phyloP scores from a whole-genome alignment of 2,888 invertebrate genomes.

The Stenurella melanura region DNA sequence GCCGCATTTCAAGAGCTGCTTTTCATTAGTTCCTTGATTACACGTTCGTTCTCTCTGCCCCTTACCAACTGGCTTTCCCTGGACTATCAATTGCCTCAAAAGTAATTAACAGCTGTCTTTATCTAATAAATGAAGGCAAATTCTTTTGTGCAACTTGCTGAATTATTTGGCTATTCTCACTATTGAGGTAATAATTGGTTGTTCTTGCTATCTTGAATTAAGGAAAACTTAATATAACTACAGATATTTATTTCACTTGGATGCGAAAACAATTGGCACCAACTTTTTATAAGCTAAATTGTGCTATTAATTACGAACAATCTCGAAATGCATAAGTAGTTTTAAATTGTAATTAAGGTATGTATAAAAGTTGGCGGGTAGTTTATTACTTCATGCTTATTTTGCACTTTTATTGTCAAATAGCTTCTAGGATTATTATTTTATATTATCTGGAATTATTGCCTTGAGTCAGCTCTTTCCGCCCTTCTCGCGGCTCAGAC shows the following conservation, averaged over 20 bases:
- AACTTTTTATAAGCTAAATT: not conserved
- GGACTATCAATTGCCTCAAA: too few relatives aligned
- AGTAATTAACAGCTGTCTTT: too few relatives aligned
- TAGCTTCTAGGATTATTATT: slow-evolving; percentile 55
- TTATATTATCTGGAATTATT: slow-evolving; percentile 51
- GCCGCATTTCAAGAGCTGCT: too few relatives aligned
- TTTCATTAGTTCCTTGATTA: too few relatives aligned
- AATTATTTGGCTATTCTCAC: not conserved
- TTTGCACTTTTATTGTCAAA: slow-evolving; percentile 51
- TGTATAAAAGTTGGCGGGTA: slow-evolving; percentile 11
- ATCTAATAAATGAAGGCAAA: not conserved
- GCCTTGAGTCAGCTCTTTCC: slow-evolving; percentile 56
- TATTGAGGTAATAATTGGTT: not conserved
- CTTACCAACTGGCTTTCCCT: too few relatives aligned
- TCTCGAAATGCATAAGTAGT: slow-evolving; percentile 10
- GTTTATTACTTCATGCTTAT: slow-evolving; percentile 42
- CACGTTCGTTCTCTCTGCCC: too few relatives aligned
- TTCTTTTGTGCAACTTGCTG: not conserved
- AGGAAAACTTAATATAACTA: not conserved
- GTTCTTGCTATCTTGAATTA: not conserved
- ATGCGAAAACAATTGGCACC: not conserved
- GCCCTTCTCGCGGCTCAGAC: slow-evolving; percentile 35
- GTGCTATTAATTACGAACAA: not conserved
- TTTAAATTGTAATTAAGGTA: slow-evolving; percentile 14
- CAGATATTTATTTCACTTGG: not conserved